phyloP scores from a whole-genome alignment of 2,797 vertebrate genomes.

The Phoeniculus purpureus region DNA sequence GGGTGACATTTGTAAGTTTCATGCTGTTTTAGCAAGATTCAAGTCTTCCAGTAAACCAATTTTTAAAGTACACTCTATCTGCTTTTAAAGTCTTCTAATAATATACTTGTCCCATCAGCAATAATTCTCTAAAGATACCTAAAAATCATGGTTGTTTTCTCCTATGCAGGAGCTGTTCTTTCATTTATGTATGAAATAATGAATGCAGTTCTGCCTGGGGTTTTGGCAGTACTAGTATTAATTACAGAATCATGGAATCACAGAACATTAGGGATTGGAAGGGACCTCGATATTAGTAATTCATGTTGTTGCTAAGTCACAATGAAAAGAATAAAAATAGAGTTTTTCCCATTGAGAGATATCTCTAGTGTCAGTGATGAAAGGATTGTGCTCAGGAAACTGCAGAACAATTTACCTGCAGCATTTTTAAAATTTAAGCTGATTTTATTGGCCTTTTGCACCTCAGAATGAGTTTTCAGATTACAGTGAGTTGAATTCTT shows the following conservation, averaged over 20 bases:
- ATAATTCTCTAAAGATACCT: conserved; percentile 3
- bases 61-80: neutral
- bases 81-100: neutral
- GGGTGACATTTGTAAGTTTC: neutral
- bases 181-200: neutral
- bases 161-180: neutral
- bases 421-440: conserved; percentile 25
- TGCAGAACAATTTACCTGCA: neutral
- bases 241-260: neutral
- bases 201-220: neutral
- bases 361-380: neutral
- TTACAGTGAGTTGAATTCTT: neutral
- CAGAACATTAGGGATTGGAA: too few species aligned
- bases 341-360: neutral
- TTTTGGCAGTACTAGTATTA: neutral
- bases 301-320: conserved; percentile 1
- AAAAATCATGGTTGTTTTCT: neutral
- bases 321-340: conserved; percentile 25
- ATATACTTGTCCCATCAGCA: neutral
- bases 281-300: neutral
- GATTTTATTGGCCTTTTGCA: neutral
- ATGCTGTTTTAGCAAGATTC: neutral
- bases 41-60: neutral
- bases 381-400: neutral
- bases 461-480: neutral